Evolutionary conservation across 2,888 invertebrate genomes (phyloP).

Genomic region (Agrotis exclamationis): DNA sequence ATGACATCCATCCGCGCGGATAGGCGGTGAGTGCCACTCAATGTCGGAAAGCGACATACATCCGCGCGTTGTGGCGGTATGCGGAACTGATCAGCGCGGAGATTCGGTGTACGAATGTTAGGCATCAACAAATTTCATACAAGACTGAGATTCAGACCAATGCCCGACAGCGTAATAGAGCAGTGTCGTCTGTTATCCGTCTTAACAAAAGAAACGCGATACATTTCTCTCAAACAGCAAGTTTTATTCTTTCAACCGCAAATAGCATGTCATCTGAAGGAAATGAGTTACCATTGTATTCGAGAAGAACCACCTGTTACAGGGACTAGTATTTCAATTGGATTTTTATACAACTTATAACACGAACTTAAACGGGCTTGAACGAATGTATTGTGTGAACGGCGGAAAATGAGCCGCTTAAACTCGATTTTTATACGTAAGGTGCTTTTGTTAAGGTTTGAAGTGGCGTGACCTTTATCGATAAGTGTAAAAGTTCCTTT

Average conservation of each 20-base stretch:
- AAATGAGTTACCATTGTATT: conserved; percentile 47
- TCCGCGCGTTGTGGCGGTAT: too few species aligned
- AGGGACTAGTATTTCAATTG: conserved; percentile 24
- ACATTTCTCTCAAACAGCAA: conserved; percentile 18
- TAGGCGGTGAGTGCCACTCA: too few species aligned
- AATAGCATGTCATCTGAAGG: conserved; percentile 33
- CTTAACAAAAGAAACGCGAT: not conserved
- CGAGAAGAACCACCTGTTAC: conserved; percentile 17
- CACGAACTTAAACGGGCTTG: not conserved
- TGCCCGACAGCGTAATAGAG: too few species aligned
- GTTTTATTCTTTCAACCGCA: conserved; percentile 11
- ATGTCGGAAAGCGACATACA: too few species aligned
- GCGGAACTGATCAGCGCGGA: too few species aligned
- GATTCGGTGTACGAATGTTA: too few species aligned
- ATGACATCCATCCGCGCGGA: too few species aligned
- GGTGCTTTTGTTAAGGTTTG: not conserved
- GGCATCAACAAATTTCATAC: too few species aligned
- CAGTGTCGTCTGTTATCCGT: not conserved
- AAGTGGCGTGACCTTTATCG: not conserved
- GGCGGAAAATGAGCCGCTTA: not conserved
- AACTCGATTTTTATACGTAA: not conserved
- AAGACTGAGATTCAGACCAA: too few species aligned
- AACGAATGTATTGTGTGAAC: conserved; percentile 2
- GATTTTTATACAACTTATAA: conserved; percentile 47
- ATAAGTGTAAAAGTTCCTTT: too few species aligned